These are phyloP conservation scores for Drosophila serrata DNA, from an alignment of 1,140 invertebrate genomes.

Conservation along the genomic window DNA sequence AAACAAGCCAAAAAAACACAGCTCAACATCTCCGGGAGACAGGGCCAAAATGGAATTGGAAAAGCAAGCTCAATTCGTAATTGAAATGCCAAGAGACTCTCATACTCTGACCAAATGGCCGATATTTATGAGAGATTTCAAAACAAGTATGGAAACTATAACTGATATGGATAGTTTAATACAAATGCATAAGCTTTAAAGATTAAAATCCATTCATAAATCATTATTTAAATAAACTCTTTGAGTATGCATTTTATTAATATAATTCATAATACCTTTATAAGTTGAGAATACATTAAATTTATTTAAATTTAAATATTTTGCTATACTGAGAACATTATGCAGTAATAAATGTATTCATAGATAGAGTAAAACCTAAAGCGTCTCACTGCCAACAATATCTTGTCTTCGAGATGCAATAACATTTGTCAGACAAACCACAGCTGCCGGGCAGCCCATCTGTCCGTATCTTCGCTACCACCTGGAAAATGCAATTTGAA, in stretches of 20 bases:
- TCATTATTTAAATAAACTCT: neutral
- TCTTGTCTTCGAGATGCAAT: slow-evolving; percentile 28
- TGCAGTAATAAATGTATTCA: neutral
- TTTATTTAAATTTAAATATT: no score
- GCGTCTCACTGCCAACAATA: neutral
- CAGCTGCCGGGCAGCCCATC: slow-evolving; percentile 11
- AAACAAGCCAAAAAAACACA: slow-evolving; percentile 50
- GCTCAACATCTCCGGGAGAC: slow-evolving; percentile 24
- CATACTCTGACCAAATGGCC: slow-evolving; percentile 28
- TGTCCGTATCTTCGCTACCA: neutral
- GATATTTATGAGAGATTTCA: neutral
- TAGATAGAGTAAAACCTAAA: neutral
- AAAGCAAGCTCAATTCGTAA: slow-evolving; percentile 65
- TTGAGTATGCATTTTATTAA: no score
- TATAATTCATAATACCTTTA: no score
- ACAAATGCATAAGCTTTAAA: neutral
- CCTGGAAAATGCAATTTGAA: slow-evolving; percentile 71
- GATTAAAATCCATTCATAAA: neutral
- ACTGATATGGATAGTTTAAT: neutral
- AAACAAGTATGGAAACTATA: neutral
- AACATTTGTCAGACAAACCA: slow-evolving; percentile 14
- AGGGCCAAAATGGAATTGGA: slow-evolving; percentile 65
- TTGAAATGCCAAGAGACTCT: slow-evolving; percentile 32
- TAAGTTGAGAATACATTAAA: no score
- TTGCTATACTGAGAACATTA: no score